Percentiles rank a stretch among this genome's conserved stretches.
Evolutionary conservation across 2,113 vertebrate genomes (phyloP).

Genomic region (Syrmaticus mikado): DNA sequence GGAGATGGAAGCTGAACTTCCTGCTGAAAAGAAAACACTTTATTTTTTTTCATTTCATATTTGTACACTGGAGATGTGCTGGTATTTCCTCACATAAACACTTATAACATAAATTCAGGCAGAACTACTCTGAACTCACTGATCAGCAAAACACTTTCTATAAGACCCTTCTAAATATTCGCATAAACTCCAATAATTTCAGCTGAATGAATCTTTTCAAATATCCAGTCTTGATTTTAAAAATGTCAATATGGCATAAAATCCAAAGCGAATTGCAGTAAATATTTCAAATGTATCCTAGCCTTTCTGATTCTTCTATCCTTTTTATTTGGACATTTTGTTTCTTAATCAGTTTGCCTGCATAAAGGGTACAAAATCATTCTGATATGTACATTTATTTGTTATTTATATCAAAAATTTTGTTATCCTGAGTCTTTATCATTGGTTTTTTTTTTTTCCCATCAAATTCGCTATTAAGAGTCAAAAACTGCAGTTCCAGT

Average conservation of each 20-base stretch:
- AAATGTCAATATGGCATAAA: neutral
- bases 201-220: neutral
- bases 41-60: neutral
- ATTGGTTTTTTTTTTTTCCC: neutral
- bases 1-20: accelerated
- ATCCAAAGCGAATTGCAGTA: constrained; percentile 9
- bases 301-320: neutral
- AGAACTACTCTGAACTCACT: neutral
- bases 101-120: neutral
- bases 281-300: neutral
- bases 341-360: neutral
- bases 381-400: accelerated
- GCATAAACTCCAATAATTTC: neutral
- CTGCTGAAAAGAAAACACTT: neutral
- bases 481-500: neutral
- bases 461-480: neutral
- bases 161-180: neutral
- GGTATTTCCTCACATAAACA: neutral
- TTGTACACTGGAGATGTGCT: neutral
- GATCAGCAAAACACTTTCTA: neutral
- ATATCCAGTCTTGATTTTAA: neutral
- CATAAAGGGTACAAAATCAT: neutral
- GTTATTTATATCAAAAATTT: neutral
- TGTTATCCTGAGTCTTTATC: neutral
- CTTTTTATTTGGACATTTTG: neutral